These are phyloP conservation scores for Agrochola lota DNA, from an alignment of 2,888 invertebrate species.

Conservation along the genomic window DNA sequence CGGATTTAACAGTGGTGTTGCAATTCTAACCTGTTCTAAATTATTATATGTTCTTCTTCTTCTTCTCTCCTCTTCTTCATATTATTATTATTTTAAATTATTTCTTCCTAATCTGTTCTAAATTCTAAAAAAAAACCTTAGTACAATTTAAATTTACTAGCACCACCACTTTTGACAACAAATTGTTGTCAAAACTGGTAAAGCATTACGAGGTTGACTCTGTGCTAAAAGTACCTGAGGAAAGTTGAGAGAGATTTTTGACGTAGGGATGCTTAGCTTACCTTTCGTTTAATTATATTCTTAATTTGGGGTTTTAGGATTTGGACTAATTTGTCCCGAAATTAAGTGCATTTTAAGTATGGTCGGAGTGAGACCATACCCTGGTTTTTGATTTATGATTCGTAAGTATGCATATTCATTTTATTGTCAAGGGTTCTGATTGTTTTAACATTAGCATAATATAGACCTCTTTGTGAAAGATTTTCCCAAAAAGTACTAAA, in stretches of 20 bases:
- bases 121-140: too few species aligned
- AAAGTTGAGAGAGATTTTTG: constrained; percentile 6
- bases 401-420: background rate
- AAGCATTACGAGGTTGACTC: background rate
- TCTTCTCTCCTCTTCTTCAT: too few species aligned
- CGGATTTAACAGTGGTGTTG: too few species aligned
- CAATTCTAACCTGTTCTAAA: too few species aligned
- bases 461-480: background rate
- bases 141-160: background rate
- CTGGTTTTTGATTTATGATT: background rate
- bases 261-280: constrained; percentile 8
- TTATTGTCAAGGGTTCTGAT: background rate
- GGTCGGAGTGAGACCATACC: background rate
- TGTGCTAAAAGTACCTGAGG: background rate
- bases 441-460: background rate
- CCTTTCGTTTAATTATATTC: constrained; percentile 33
- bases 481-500: background rate
- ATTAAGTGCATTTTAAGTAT: constrained; percentile 11
- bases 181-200: background rate
- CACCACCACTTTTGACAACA: too few species aligned
- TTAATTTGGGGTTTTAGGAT: constrained; percentile 15
- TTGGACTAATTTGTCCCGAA: constrained; percentile 16
- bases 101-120: too few species aligned
- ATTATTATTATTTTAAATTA: too few species aligned
- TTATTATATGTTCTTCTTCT: too few species aligned